These are phyloP conservation scores for Tokudaia tokunoshimensis DNA, from an alignment of 2,797 vertebrate species.

Conservation along the genomic window DNA sequence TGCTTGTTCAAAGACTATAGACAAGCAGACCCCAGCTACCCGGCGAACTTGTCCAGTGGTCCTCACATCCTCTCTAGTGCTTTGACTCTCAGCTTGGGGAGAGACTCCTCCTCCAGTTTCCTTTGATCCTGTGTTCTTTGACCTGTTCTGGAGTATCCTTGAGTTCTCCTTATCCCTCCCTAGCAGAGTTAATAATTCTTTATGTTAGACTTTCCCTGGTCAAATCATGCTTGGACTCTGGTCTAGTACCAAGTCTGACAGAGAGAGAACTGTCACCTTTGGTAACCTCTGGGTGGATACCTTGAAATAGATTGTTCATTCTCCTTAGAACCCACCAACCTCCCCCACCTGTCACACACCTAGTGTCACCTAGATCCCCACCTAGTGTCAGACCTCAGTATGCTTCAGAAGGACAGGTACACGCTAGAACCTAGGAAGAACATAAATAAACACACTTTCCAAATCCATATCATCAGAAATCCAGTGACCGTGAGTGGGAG, in stretches of 20 bases:
- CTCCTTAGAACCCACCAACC: background rate
- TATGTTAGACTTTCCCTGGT: background rate
- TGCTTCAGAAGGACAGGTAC: background rate
- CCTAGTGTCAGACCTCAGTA: background rate
- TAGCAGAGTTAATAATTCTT: background rate
- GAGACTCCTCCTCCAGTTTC: background rate
- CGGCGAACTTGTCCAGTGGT: background rate
- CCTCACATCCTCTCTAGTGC: background rate
- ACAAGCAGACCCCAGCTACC: background rate
- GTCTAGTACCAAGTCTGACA: background rate
- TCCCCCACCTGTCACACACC: background rate
- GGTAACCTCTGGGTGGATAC: background rate
- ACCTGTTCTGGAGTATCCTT: background rate
- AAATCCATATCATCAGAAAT: background rate
- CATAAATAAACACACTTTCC: background rate
- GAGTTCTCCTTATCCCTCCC: background rate
- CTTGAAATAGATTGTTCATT: background rate
- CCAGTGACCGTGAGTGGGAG: no score
- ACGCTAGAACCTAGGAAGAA: background rate
- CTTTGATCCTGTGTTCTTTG: background rate
- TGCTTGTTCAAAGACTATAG: background rate
- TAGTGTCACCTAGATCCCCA: background rate
- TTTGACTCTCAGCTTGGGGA: background rate
- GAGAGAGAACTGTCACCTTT: background rate
- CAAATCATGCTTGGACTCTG: background rate